These are phyloP conservation scores for Peromyscus eremicus DNA, from an alignment of 2,797 vertebrate genomes.

Conservation along the genomic window DNA sequence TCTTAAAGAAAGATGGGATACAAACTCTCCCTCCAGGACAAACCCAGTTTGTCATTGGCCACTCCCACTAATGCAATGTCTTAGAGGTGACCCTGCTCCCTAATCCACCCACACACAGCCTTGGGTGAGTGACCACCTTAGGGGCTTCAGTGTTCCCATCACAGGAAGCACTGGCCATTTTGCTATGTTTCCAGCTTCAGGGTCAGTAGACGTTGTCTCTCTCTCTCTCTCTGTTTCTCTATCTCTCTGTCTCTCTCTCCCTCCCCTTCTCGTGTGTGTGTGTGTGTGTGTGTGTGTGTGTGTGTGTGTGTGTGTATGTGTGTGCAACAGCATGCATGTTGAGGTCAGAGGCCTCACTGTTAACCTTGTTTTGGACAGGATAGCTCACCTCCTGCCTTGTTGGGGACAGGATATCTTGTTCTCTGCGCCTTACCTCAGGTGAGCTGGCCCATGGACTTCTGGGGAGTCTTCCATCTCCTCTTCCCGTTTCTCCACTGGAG, in stretches of 20 bases:
- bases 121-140: rapidly evolving
- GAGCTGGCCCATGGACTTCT: background rate
- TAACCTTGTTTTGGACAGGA: background rate
- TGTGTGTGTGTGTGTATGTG: background rate
- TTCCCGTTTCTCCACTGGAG: background rate
- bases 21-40: background rate
- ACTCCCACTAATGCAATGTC: background rate
- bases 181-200: background rate
- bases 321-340: background rate
- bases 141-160: background rate
- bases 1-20: background rate
- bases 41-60: background rate
- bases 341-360: background rate
- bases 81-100: background rate
- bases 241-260: background rate
- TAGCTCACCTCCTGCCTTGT: background rate
- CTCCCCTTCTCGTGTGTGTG: background rate
- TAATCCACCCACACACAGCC: background rate
- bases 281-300: background rate
- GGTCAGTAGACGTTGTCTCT: background rate
- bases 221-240: background rate
- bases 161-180: background rate
- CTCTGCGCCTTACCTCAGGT: background rate
- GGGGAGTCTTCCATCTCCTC: background rate
- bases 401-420: background rate